Evolutionary conservation across 2,888 invertebrate genomes (phyloP).

Genomic region (Brenthis ino): DNA sequence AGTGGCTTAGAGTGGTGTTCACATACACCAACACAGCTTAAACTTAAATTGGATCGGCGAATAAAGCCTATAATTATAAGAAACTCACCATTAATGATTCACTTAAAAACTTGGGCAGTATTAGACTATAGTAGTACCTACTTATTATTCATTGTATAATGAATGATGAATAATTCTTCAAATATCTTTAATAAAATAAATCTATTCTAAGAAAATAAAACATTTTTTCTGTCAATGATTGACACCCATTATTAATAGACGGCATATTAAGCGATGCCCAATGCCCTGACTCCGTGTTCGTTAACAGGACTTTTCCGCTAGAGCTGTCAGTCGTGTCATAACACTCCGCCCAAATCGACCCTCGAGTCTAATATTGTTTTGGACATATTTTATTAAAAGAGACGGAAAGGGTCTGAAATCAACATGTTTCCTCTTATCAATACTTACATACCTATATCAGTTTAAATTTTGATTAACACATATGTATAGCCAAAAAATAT

Average conservation of each 20-base stretch:
- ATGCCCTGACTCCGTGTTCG: constrained; percentile 13
- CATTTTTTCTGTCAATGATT: neutral
- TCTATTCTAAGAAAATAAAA: too few relatives aligned
- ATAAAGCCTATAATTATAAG: too few relatives aligned
- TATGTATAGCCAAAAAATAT: too few relatives aligned
- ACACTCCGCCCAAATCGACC: constrained; percentile 62
- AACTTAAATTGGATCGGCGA: too few relatives aligned
- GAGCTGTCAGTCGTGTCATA: constrained; percentile 60
- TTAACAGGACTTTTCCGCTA: constrained; percentile 50
- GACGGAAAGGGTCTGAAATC: neutral
- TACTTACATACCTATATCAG: neutral
- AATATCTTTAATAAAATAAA: too few relatives aligned
- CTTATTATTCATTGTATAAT: too few relatives aligned
- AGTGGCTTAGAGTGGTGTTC: too few relatives aligned
- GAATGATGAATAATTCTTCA: too few relatives aligned
- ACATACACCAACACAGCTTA: too few relatives aligned
- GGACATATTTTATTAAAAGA: constrained; percentile 3
- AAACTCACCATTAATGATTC: too few relatives aligned
- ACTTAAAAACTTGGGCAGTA: too few relatives aligned
- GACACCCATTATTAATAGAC: neutral
- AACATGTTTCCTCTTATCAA: neutral
- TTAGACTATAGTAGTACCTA: too few relatives aligned
- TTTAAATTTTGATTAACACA: neutral
- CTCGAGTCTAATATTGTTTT: constrained; percentile 2
- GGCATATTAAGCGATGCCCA: constrained; percentile 15